Base-by-base conservation (phyloP, 92 coral and sea anemone genomes). In the Metridium senile region DNA sequence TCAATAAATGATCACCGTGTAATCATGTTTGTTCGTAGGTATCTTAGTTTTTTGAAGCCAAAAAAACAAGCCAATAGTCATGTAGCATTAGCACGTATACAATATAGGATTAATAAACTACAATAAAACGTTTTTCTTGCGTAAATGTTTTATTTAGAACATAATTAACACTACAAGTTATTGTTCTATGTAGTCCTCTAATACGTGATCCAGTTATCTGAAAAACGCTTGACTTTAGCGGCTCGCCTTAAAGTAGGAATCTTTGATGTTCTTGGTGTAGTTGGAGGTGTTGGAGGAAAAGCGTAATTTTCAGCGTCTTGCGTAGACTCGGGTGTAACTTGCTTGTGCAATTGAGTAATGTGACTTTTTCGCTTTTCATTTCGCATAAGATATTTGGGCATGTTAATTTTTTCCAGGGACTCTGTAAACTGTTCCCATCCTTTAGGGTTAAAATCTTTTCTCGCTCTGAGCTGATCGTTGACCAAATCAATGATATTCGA, bases 1-100 rank as follows among this genome's bases (percentile, higher is more conserved):
- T 33, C 18, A 26, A 20, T 82, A 32, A 89, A 89, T 62, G 93
- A 85, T 63, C 74, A 58, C 54, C 68, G 71, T 51, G 93, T 89
- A 26, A 52, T 45, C 52, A 66, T 65, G 33, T 74, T 79, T 73
- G 83, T 82, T 53, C 75, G 75, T 46, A 51, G 75, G 18, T 27
- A 70, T 70, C 39, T 47, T 13, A 77, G 45, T 1, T 33, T n/a
- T 29, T 20, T 64, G 28, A 33, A 35, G 39, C 22, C 3, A 46
- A 53, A 27, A 47, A 1, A 56, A 1, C 70, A 75, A 62, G 33
- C 18, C 4, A 43, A 28, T 31, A 53, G 45, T 70, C 75, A 70
- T 11, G 10, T 47, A 70, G 62, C 75, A 7, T 23, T 70, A 11
- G 19, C 75, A 45, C 62, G 59, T 33, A 29, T 70, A 18, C 31